phyloP scores from a whole-genome alignment of 2,888 invertebrate genomes.

The Lysandra bellargus region DNA sequence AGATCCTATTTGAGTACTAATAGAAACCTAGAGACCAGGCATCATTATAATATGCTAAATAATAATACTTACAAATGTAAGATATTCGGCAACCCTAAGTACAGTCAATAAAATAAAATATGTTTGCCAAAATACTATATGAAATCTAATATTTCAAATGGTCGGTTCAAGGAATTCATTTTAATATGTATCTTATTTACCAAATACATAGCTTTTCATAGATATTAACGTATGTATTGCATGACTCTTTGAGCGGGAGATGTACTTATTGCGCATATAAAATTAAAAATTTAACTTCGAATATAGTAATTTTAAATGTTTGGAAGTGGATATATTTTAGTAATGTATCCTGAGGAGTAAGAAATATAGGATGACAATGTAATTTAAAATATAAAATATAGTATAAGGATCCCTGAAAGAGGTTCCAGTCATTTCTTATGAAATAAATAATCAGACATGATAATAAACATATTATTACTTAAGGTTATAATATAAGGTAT shows the following conservation, averaged over 20 bases:
- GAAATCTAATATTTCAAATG: constrained; percentile 10
- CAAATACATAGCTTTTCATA: constrained; percentile 1
- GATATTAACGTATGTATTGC: not conserved
- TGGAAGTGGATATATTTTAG: not conserved
- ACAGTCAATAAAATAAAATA: constrained; percentile 4
- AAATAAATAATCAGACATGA: not conserved
- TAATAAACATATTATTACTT: not conserved
- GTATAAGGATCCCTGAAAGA: no score
- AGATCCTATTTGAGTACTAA: no score
- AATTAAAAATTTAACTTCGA: not conserved
- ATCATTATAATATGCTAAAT: not conserved
- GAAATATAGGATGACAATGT: not conserved
- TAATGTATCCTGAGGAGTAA: not conserved
- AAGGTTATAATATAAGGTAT: no score
- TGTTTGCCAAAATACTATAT: constrained; percentile 1
- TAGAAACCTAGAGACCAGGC: no score
- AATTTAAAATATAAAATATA: not conserved
- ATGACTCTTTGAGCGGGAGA: not conserved
- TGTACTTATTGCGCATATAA: not conserved
- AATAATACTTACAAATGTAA: not conserved
- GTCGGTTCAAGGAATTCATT: not conserved
- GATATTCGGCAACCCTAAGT: not conserved
- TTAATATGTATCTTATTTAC: constrained; percentile 15
- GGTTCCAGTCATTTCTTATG: no score
- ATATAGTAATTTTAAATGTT: not conserved